Percentiles rank a stretch among this genome's conserved stretches.
Conservation (phyloP, 1,140 invertebrate genomes). For the Samia ricini region DNA sequence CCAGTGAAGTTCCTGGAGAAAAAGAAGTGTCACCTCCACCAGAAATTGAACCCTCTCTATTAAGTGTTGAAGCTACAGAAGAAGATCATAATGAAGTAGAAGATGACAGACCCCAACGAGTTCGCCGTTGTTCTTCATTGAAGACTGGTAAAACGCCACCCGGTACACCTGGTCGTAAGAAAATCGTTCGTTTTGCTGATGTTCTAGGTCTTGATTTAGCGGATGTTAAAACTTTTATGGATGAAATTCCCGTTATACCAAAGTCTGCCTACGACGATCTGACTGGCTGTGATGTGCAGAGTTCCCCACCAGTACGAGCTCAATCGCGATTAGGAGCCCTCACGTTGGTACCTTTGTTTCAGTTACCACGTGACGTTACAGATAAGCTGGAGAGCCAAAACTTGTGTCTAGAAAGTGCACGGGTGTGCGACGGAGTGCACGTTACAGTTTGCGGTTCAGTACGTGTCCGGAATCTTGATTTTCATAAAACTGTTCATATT, state of each 20-base stretch:
- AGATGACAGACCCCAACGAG: constrained; percentile 79
- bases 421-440: constrained; percentile 83
- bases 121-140: constrained; percentile 89
- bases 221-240: constrained; percentile 92
- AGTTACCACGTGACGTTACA: constrained; percentile 86
- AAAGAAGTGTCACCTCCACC: constrained; percentile 51
- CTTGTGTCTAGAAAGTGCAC: constrained; percentile 91
- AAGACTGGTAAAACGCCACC: constrained; percentile 95
- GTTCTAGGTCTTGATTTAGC: constrained; percentile 95
- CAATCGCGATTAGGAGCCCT: constrained; percentile 71
- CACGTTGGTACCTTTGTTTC: constrained; percentile 85
- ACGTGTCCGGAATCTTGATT: constrained; percentile 93
- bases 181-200: constrained; percentile 97
- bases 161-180: constrained; percentile 92
- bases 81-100: constrained; percentile 51
- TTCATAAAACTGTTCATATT: constrained; percentile 93
- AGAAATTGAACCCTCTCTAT: constrained; percentile 51
- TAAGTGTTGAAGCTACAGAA: constrained; percentile 42
- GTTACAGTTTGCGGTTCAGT: constrained; percentile 91
- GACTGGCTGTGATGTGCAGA: constrained; percentile 77
- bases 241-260: constrained; percentile 92
- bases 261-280: constrained; percentile 90
- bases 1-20: constrained; percentile 46
- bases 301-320: constrained; percentile 49
- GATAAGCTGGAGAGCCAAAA: constrained; percentile 89